Base-by-base conservation (phyloP, 1,140 invertebrate genomes). In the Meloidogyne exigua region DNA sequence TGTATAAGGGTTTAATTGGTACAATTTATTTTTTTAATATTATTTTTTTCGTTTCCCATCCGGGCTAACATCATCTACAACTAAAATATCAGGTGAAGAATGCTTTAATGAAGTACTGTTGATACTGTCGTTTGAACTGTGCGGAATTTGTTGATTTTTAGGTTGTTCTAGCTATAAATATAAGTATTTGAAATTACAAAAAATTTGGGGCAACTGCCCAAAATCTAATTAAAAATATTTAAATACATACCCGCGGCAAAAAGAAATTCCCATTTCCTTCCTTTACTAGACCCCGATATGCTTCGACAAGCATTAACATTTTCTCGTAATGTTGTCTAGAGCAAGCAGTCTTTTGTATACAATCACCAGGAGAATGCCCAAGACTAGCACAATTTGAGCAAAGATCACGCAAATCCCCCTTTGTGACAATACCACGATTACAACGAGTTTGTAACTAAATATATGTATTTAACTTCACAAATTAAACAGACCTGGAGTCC, bases 251-350 rank as follows among this genome's bases (percentile, higher is more conserved):
- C 18, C 49, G 26, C 5, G 72, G 72, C 57, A 73, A 12, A 32
- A 73, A 21, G 39, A 73, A 64, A 12, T 73, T 73, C 5, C 72
- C 72, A 23, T 64, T 73, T 28, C 72, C 72, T 39, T 73, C 72
- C 39, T 73, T 73, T 23, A 73, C 72, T 23, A 73, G 39, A 21
- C n/a, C 57, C 21, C 72, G 72, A 64, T 73, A 73, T 18, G 26
- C 72, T n/a, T 73, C 39, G 57, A 73, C 49, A 13, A 73, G 71
- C 5, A 9, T 28, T 7, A 73, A 23, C 71, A 73, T 73, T 65
- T 73, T 73, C 15, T 66, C 71, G n/a, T 66, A 73, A 21, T 73
- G 71, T 25, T 39, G 42, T 39, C 25, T 26, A 36, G 39, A 57
- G 28, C 71, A 73, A 28, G 32, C 28, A 10, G 23, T 13, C 9